Evolutionary conservation across 2,797 vertebrate genomes (phyloP), one percentile per base, ranked within the genome.

Genomic region (Anas acuta): DNA sequence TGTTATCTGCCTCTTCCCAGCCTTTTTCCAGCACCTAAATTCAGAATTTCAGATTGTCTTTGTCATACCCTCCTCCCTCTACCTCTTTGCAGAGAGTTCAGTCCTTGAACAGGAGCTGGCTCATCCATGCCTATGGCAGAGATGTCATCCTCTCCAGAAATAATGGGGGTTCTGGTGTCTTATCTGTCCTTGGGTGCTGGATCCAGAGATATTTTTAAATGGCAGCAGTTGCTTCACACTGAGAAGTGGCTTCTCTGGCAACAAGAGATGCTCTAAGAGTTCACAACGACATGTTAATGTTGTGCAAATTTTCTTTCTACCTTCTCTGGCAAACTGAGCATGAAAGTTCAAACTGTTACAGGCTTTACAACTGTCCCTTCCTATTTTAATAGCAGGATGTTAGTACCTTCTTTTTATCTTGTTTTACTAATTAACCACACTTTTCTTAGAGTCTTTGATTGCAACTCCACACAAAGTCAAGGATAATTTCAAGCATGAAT

Each of bases 131-230:
- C 60, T 5, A 1, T 1, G 17, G 70, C 43, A 74, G 37, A 15
- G 37, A 2, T 49, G 6, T 2, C 6, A 3, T 25, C 26, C 70
- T 47, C 22, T 9, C 45, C 37, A 23, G 54, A 39, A 19, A 64
- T 41, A 3, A 1, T 1, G 28, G 28, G 47, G 23, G 41, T 57
- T 41, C 72, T 21, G 3, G 37, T 21, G 61, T 32, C 56, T 1
- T 13, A 2, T 5, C 73, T 17, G 28, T 18, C 47, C 57, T 18
- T 28, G 2, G 77, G 33, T 9, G 43, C 9, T 7, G 22, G 39
- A 23, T 4, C 32, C 23, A 2, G 62, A 4, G 47, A 4, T 1
- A 8, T 1, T 7, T 6, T 25, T 8, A 25, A 15, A 32, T 2
- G 13, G 5, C 20, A 28, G 58, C 53, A 6, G 37, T 26, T 49